Conservation (phyloP, 2,888 invertebrate genomes). For the Tiphia femorata region DNA sequence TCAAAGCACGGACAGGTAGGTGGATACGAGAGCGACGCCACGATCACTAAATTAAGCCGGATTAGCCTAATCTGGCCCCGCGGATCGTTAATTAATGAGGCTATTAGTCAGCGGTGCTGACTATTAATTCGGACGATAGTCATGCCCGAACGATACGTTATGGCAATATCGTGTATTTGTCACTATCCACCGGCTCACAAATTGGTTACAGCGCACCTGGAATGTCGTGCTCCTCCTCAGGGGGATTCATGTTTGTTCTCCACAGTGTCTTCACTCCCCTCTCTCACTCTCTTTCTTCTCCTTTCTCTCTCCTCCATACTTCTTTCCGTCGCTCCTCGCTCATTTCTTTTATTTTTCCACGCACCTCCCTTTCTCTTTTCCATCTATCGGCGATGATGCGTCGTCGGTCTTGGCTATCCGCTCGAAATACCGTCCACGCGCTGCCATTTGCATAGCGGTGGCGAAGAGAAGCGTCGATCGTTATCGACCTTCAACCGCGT, state of each 20-base stretch:
- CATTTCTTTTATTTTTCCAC: not conserved
- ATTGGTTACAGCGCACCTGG: constrained; percentile 61
- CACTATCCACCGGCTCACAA: constrained; percentile 60
- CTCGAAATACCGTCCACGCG: constrained; percentile 30
- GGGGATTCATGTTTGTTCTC: constrained; percentile 19
- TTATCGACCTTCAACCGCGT: constrained; percentile 49
- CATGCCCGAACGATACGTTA: constrained; percentile 56
- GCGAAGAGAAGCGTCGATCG: constrained; percentile 38
- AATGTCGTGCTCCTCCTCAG: constrained; percentile 44
- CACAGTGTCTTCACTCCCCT: not conserved
- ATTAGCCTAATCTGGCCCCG: constrained; percentile 59
- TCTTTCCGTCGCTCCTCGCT: not conserved
- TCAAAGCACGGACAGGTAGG: constrained; percentile 38
- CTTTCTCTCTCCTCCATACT: not conserved
- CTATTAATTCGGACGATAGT: constrained; percentile 62
- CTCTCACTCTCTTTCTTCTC: not conserved
- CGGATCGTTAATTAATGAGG: constrained; percentile 62
- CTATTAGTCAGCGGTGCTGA: constrained; percentile 60
- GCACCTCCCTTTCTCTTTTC: constrained; percentile 4
- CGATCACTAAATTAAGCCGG: constrained; percentile 62
- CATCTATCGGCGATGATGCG: not conserved
- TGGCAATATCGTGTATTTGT: constrained; percentile 64
- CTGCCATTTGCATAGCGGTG: constrained; percentile 35
- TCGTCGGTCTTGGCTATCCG: constrained; percentile 19
- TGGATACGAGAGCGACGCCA: constrained; percentile 42